Conservation (phyloP, 2,797 vertebrate genomes). For the Labroides dimidiatus region DNA sequence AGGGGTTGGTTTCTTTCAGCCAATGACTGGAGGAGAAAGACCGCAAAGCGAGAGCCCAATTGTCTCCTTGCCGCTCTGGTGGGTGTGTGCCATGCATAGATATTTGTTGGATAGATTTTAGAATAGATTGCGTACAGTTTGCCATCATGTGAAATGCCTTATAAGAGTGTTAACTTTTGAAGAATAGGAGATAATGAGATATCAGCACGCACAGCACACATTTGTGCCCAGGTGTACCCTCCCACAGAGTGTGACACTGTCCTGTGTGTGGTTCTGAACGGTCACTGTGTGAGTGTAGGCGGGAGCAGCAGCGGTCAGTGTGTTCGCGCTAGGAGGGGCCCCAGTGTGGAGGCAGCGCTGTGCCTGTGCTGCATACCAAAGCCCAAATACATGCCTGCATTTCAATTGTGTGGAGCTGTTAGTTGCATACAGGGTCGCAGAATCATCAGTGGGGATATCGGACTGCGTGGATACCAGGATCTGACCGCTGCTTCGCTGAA, state of each 20-base stretch:
- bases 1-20: slow-evolving; percentile 48
- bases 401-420: slow-evolving; percentile 58
- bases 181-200: neutral
- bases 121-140: neutral
- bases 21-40: slow-evolving; percentile 42
- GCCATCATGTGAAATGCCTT: neutral
- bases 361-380: slow-evolving; percentile 67
- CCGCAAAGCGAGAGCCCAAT: slow-evolving; percentile 52
- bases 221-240: neutral
- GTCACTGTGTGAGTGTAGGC: slow-evolving; percentile 63
- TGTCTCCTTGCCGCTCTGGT: slow-evolving; percentile 38
- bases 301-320: slow-evolving; percentile 70
- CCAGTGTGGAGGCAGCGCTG: slow-evolving; percentile 62
- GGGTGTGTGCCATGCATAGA: slow-evolving; percentile 56
- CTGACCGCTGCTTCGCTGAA: slow-evolving; percentile 49
- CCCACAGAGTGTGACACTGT: neutral
- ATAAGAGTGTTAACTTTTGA: neutral
- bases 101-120: slow-evolving; percentile 48
- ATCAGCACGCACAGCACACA: neutral
- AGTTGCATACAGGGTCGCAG: slow-evolving; percentile 41
- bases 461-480: slow-evolving; percentile 49
- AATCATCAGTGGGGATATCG: slow-evolving; percentile 23
- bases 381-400: slow-evolving; percentile 66
- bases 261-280: slow-evolving; percentile 40
- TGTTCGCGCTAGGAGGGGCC: slow-evolving; percentile 70